Percentiles rank a stretch among this genome's conserved stretches.
Evolutionary conservation across 2,113 vertebrate species (phyloP).

Genomic region (Vidua chalybeata): DNA sequence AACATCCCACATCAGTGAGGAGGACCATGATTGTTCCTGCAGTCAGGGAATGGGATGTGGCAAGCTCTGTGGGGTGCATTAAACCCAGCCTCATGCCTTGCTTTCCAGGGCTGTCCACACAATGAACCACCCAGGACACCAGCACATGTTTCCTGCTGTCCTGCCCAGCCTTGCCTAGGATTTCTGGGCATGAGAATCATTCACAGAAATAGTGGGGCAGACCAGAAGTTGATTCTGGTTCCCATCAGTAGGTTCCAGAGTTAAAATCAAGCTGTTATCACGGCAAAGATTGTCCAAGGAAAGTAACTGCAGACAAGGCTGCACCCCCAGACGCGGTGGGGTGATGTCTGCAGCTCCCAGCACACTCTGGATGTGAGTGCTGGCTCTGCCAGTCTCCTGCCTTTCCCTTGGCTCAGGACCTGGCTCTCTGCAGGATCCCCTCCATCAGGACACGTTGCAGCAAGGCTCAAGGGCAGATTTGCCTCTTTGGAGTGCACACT

Average conservation of each 20-base stretch:
- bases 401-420: not conserved
- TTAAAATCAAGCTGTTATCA: accelerated
- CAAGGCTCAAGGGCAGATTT: not conserved
- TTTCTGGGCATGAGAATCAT: not conserved
- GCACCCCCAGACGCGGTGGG: accelerated
- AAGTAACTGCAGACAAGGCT: not conserved
- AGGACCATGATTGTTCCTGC: not conserved
- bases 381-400: not conserved
- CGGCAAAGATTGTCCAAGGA: not conserved
- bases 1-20: not conserved
- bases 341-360: not conserved
- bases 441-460: not conserved
- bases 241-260: not conserved
- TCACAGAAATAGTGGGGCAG: not conserved
- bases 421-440: not conserved
- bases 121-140: not conserved
- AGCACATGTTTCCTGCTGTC: not conserved
- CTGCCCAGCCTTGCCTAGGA: not conserved
- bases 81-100: not conserved
- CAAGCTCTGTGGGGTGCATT: accelerated
- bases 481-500: not conserved
- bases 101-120: not conserved
- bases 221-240: not conserved
- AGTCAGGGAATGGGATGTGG: not conserved
- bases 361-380: not conserved